Evolutionary conservation across 2,888 invertebrate genomes (phyloP), one percentile per base, ranked within the genome.

Genomic region (Phrixothrix hirtus): DNA sequence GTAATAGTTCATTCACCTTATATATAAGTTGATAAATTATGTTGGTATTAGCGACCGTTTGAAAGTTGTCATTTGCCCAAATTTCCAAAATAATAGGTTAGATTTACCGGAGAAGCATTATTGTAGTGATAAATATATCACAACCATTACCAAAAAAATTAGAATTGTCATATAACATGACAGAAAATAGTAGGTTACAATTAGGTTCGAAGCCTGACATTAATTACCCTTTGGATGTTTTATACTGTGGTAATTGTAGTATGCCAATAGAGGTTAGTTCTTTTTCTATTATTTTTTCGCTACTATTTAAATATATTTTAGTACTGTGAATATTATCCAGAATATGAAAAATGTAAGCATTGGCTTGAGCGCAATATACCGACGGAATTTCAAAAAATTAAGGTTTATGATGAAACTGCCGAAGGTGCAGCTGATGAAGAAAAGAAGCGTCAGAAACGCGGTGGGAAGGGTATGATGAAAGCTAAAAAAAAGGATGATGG

Each of bases 281-380:
- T 15, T 57, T 34, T 32, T 14, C 6, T 42, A 16, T 35, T 26
- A 37, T 31, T 31, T 7, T 26, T 10, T 32, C 25, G 1, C 27
- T 25, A 36, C 49, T 39, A 54, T 50, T 54, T 48, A n/a, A n/a
- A n/a, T 57, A 58, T 47, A 47, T 71, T 75, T 11, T 72, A 93
- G 90, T 99, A 97, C 75, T 98, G 98, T 76, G 97, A 98, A 80
- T 96, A 92, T 76, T 95, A 96, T 77, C 97, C 97, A 6, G 95
- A 95, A 75, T 94, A 93, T 74, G 97, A 96, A 59, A 95, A 95
- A 77, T 99, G 98, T 74, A 95, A 95, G 75, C 88, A 88, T 61
- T 99, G 98, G 98, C 77, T 98, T 59, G 95, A 96, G 76, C 89
- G 90, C 68, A 87, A 97, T 79, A 79, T 98, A 59, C 97, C 98